Evolutionary conservation across 2,113 vertebrate species (phyloP).

Genomic region (Apteryx owenii): DNA sequence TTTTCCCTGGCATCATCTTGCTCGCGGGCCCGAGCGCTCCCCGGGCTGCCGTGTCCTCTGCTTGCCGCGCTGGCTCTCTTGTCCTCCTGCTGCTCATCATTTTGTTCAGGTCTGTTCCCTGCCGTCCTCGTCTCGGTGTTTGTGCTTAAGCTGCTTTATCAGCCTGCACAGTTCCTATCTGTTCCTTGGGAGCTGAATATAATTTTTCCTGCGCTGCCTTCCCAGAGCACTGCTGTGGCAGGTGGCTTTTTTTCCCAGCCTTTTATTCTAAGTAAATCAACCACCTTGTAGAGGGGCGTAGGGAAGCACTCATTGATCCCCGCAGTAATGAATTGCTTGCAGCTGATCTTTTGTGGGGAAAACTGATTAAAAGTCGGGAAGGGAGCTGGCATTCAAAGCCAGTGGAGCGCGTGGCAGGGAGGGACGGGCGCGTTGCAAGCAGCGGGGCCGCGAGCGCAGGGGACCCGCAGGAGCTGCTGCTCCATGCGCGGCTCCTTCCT

Average conservation of each 20-base stretch:
- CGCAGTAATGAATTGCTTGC: accelerated
- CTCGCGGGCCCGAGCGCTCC: accelerated
- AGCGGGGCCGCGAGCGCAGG: background rate
- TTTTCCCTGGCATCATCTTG: background rate
- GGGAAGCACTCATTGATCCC: background rate
- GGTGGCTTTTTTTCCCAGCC: too few relatives aligned
- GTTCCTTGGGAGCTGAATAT: background rate
- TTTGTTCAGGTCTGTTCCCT: background rate
- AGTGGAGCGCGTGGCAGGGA: background rate
- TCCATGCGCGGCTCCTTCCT: background rate
- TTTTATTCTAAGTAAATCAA: background rate
- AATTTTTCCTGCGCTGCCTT: background rate
- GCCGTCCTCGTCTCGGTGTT: background rate
- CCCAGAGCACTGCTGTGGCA: background rate
- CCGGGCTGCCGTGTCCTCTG: background rate
- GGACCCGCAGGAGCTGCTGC: too few relatives aligned
- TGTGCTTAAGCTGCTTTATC: background rate
- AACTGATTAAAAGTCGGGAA: background rate
- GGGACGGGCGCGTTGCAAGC: background rate
- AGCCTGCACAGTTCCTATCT: background rate
- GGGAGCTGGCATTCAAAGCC: background rate
- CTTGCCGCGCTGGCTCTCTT: background rate
- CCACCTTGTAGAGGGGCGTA: background rate
- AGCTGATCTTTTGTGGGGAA: background rate
- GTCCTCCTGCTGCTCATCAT: background rate